Conservation (phyloP, 2,113 vertebrate species). For the Scophthalmus maximus region DNA sequence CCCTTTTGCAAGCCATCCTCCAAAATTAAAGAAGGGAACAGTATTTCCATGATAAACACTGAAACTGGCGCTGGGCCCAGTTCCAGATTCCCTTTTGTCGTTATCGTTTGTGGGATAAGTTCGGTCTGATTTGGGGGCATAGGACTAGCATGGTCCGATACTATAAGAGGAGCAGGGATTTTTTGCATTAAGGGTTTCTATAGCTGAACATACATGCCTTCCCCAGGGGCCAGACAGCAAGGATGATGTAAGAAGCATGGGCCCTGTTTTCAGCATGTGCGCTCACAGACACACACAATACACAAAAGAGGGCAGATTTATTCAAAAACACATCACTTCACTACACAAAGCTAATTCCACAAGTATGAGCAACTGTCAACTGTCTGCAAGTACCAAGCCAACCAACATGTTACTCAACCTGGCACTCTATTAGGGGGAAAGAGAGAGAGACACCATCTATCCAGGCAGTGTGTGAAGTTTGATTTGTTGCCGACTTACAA, state of each 20-base stretch:
- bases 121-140: slow-evolving; percentile 24
- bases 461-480: not conserved
- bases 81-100: slow-evolving; percentile 30
- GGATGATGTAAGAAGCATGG: slow-evolving; percentile 76
- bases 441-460: slow-evolving; percentile 5
- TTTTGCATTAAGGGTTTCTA: slow-evolving; percentile 43
- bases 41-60: slow-evolving; percentile 45
- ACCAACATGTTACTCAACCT: slow-evolving; percentile 65
- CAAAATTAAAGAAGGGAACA: slow-evolving; percentile 30
- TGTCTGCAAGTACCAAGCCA: slow-evolving; percentile 57
- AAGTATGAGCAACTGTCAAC: slow-evolving; percentile 72
- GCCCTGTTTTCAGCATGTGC: slow-evolving; percentile 66
- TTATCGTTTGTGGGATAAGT: slow-evolving; percentile 26
- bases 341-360: slow-evolving; percentile 57
- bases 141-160: not conserved
- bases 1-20: slow-evolving; percentile 23
- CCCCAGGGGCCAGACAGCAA: slow-evolving; percentile 61
- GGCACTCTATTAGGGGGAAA: slow-evolving; percentile 22
- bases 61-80: slow-evolving; percentile 18
- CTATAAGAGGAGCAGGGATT: slow-evolving; percentile 26
- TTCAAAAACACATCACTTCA: not conserved
- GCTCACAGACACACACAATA: slow-evolving; percentile 45
- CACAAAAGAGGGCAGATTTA: slow-evolving; percentile 30
- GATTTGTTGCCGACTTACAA: too few relatives aligned
- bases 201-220: slow-evolving; percentile 58